These are phyloP conservation scores for Muscicapa comitata DNA, from an alignment of 2,797 vertebrate genomes.

Conservation along the genomic window DNA sequence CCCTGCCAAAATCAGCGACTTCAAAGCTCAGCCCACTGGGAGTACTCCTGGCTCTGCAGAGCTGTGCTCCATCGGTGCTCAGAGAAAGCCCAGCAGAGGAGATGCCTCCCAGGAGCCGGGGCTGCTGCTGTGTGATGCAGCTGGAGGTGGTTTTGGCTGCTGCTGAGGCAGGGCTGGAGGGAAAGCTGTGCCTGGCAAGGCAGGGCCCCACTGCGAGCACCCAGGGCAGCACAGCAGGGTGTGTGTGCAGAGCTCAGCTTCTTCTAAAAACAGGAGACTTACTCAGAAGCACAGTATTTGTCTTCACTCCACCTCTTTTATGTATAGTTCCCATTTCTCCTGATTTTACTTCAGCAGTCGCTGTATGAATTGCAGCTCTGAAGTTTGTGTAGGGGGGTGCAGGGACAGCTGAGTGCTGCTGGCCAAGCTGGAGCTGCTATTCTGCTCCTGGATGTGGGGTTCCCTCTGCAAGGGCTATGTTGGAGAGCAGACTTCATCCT, in stretches of 20 bases:
- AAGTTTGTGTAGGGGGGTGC: neutral
- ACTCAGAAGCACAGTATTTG: conserved; percentile 43
- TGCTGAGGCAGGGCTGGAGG: neutral
- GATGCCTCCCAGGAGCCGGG: neutral
- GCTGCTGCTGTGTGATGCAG: neutral
- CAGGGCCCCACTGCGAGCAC: rapidly evolving
- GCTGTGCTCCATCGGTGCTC: neutral
- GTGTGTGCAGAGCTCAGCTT: neutral
- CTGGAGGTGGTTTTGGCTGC: neutral
- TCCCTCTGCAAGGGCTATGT: neutral
- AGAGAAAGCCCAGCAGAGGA: neutral
- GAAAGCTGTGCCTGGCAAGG: neutral
- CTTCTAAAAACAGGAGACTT: conserved; percentile 21
- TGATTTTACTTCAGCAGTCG: conserved; percentile 27
- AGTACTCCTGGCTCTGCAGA: neutral
- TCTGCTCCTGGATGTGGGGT: neutral
- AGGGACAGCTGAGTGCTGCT: neutral
- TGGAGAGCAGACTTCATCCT: neutral
- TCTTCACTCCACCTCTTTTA: neutral
- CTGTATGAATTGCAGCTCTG: conserved; percentile 9
- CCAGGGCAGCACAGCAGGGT: neutral
- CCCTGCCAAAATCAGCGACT: neutral
- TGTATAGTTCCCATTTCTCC: neutral
- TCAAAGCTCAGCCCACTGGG: neutral
- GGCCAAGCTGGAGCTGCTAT: neutral